Base-by-base conservation (phyloP, 2,888 invertebrate species). In the Aricia artaxerxes region DNA sequence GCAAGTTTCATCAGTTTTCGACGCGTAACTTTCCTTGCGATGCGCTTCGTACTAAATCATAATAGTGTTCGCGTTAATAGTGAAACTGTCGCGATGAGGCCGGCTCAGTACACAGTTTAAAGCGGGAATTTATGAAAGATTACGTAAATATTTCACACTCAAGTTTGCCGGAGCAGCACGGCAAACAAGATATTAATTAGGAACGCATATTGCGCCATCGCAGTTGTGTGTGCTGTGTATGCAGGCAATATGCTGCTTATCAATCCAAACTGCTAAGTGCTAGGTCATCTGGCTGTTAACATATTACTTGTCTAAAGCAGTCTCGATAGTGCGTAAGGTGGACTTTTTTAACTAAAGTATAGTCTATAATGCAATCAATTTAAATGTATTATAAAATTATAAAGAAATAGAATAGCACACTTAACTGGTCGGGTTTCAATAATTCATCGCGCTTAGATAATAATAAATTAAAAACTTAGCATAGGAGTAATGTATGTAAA, bases 81-180 rank as follows among this genome's bases (percentile, higher is more conserved):
- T 35, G 5, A 35, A 38, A 13, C 35, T 5, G 69, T 69, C 13
- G 38, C 69, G 69, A 69, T 69, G 38, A 69, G 69, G 16, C 64
- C 64, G 64, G 64, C 69, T 31, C 35, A 1, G 69, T 4, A 69
- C 69, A 69, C 69, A 69, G 69, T 5, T 69, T 69, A 69, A 69
- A 31, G 35, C 69, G 69, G 38, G 5, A 69, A 69, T 38, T 69
- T 69, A 69, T 69, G 69, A 69, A 69, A 69, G 69, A 69, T 69
- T 69, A 69, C 69, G 35, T 16, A 69, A 69, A 69, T 69, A 69
- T 69, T 69, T 69, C 69, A 69, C 35, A 69, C 69, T 69, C 35
- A 69, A 69, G 69, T 69, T 38, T 1, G 16, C 69, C 69, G 1
- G 35, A 69, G 69, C 16, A 16, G 64, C 31, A 24, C 13, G 13